Base-by-base conservation (phyloP, 2,113 vertebrate genomes). In the Geococcyx californianus region DNA sequence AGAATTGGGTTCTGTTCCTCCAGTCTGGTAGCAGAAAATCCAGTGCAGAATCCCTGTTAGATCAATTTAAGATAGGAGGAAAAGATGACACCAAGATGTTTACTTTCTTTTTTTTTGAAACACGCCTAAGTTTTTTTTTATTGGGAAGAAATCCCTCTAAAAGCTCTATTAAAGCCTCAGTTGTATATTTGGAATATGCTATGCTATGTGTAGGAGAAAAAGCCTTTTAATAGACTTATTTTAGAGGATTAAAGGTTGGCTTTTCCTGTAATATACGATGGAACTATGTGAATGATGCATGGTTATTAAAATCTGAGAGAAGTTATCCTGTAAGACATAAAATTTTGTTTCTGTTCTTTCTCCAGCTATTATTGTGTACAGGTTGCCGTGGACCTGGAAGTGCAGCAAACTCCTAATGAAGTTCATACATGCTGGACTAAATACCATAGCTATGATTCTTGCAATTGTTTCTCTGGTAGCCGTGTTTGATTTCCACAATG, bases 381-480 rank as follows among this genome's bases (percentile, higher is more conserved):
- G 99, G 86, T 96, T 99, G 63, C 99, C 99, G 20, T 99, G 99
- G 99, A 99, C 99, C 38, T 99, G 99, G 99, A 98, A 98, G 76
- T 98, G 98, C 98, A 99, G 98, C 98, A 99, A 99, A 94, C 92
- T 98, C 70, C 97, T 98, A 84, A 99, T 99, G 99, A 99, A 99
- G 97, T 98, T 97, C 85, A 98, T 99, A 92, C 99, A 99, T 13
- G 99, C 99, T 5, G 98, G 99, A 90, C 94, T 99, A 79, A 97
- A 99, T 66, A 55, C 98, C 10, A 84, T 98, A 52, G 98, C 99
- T 52, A 98, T 99, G 86, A 87, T 98, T 84, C 97, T 99, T 45
- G 98, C 96, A 14, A 97, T 98, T 56, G 96, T 99, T 86, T 81
- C 99, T 40, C 66, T 99, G 94, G 98, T 99, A 90, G 99, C 99